Evolutionary conservation across 2,113 vertebrate genomes (phyloP), one percentile per base, ranked within the genome.

Genomic region (Hystrix cristata): DNA sequence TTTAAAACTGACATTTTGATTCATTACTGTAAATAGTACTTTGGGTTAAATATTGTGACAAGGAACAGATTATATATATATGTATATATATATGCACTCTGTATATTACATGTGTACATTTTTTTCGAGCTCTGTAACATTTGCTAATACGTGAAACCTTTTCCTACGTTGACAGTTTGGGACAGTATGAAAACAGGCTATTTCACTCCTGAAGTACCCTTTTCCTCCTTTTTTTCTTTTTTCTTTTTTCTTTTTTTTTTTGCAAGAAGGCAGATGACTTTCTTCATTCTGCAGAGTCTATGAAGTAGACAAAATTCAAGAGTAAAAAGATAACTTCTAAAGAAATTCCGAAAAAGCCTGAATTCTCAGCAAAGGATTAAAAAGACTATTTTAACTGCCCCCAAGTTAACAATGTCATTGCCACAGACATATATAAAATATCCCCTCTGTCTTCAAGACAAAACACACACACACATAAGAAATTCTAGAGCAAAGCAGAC

Each of bases 1-100:
- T 99, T 99, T 99, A 98, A 98, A 98, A 97, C 98, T 99, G 98
- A 99, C 98, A 99, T 99, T 99, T 99, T 98, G 98, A 98, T 98
- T 99, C 98, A 99, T 98, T 98, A 98, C 98, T 98, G 98, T 99
- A 99, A 99, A 99, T 99, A 99, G 98, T 98, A 98, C 95, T 92
- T 98, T 90, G 95, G 97, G 97, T 98, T 99, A 98, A 99, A 99
- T 99, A 99, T 99, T 99, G 98, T 99, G 99, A 99, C 99, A 99
- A 98, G 98, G 94, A 98, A 97, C 97, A 98, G 94, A 98, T 97
- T 90, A 87, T 92, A 95, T 95, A 96, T 81, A 86, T 93, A 91
- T 81, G 87, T 93, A 96, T 38, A 88, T 82, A 81, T 94, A 97
- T 95, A 97, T 83, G 34, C 57, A 92, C 90, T 96, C 95, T 95